Percentiles rank a stretch among this genome's conserved stretches.
phyloP scores from a whole-genome alignment of 1,140 invertebrate species.

The Anoplophora glabripennis region DNA sequence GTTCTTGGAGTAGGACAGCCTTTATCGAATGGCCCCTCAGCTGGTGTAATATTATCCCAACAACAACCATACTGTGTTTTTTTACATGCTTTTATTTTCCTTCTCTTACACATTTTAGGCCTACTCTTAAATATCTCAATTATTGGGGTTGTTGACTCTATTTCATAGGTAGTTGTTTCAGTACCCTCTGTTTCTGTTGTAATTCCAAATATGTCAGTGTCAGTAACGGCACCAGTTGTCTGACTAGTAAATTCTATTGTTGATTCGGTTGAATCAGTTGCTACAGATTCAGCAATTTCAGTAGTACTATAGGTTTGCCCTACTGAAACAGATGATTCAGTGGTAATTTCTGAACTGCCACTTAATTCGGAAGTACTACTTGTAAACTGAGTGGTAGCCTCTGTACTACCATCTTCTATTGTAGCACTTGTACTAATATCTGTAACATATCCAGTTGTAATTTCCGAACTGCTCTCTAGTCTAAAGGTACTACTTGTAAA shows the following conservation, averaged over 20 bases:
- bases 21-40: conserved; percentile 81
- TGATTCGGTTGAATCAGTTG: conserved; percentile 3
- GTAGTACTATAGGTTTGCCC: conserved; percentile 8
- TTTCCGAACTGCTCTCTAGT: not conserved
- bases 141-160: conserved; percentile 24
- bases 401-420: conserved; percentile 4
- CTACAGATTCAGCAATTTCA: conserved; percentile 10
- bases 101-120: conserved; percentile 61
- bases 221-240: conserved; percentile 13
- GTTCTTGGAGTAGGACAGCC: conserved; percentile 73
- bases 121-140: conserved; percentile 53
- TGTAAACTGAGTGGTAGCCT: not conserved
- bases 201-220: conserved; percentile 47
- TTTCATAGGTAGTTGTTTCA: conserved; percentile 7
- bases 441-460: conserved; percentile 36
- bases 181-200: conserved; percentile 34
- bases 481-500: not conserved
- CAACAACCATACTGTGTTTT: conserved; percentile 84
- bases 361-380: conserved; percentile 15
- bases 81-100: conserved; percentile 63
- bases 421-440: conserved; percentile 12
- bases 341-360: conserved; percentile 7
- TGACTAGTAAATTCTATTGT: not conserved
- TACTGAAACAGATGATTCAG: not conserved
- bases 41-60: conserved; percentile 76